Percentiles rank a stretch among this genome's conserved stretches.
Conservation (phyloP, 2,797 vertebrate genomes). For the Scomberomorus guttatus region DNA sequence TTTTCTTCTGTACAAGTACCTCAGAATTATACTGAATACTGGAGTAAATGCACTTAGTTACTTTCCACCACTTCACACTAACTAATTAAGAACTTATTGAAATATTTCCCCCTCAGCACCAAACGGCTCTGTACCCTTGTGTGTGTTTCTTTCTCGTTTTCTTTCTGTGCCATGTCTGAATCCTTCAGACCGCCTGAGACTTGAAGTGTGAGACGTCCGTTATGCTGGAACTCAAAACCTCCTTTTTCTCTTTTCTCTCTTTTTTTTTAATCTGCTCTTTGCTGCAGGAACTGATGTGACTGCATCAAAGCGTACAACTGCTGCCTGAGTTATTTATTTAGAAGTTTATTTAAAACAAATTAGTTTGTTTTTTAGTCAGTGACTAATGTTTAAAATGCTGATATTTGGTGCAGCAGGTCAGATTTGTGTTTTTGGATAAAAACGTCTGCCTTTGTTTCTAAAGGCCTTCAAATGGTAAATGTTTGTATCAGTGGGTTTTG, state of each 20-base stretch:
- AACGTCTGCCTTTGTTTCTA: slow-evolving; percentile 87
- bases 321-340: slow-evolving; percentile 88
- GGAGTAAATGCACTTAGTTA: no score
- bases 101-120: no score
- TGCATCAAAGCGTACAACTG: slow-evolving; percentile 68
- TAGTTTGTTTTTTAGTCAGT: slow-evolving; percentile 88
- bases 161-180: slow-evolving; percentile 48
- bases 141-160: no score
- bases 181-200: slow-evolving; percentile 38
- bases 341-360: slow-evolving; percentile 80
- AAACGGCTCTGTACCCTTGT: background rate
- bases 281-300: slow-evolving; percentile 46
- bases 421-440: slow-evolving; percentile 68
- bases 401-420: slow-evolving; percentile 86
- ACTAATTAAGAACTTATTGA: no score
- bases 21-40: no score
- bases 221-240: slow-evolving; percentile 22
- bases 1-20: no score
- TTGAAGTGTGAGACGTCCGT: slow-evolving; percentile 34
- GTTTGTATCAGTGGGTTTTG: background rate
- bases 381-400: slow-evolving; percentile 92
- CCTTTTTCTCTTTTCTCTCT: background rate
- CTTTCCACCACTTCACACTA: no score
- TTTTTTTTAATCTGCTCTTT: slow-evolving; percentile 57
- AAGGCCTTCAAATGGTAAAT: slow-evolving; percentile 78